These are phyloP conservation scores for Cebus imitator DNA, from an alignment of 2,113 vertebrate genomes.

Conservation along the genomic window DNA sequence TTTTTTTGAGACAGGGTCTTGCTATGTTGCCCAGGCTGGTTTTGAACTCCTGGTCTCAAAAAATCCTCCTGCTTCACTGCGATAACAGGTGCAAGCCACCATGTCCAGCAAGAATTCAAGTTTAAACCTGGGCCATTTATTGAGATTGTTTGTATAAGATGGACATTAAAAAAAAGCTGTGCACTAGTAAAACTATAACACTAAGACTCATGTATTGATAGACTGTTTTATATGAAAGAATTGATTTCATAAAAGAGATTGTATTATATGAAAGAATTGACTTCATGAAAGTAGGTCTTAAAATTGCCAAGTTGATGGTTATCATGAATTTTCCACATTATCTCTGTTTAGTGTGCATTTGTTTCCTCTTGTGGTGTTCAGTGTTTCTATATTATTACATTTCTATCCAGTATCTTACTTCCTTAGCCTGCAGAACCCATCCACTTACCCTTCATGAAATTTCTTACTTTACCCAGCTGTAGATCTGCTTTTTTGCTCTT, in stretches of 20 bases:
- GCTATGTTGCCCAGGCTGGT: not conserved
- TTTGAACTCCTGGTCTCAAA: not conserved
- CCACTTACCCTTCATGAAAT: not conserved
- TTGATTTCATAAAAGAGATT: not conserved
- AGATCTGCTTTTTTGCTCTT: not conserved
- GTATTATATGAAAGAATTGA: not conserved
- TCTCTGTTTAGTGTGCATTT: not conserved
- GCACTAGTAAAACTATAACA: not conserved
- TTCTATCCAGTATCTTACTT: not conserved
- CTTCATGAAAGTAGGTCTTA: not conserved
- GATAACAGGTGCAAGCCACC: not conserved
- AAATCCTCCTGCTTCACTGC: not conserved
- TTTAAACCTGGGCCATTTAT: not conserved
- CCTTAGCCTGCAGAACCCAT: not conserved
- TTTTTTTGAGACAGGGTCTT: not conserved
- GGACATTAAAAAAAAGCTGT: not conserved
- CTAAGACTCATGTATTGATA: not conserved
- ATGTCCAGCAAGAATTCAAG: not conserved
- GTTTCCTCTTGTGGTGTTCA: not conserved
- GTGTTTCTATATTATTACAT: not conserved
- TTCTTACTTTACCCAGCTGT: not conserved
- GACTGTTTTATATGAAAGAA: not conserved
- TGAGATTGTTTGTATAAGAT: not conserved
- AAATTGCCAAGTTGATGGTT: not conserved
- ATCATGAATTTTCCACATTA: not conserved